phyloP scores from a whole-genome alignment of 2,797 vertebrate species.

The Triplophysa yarkandensis region DNA sequence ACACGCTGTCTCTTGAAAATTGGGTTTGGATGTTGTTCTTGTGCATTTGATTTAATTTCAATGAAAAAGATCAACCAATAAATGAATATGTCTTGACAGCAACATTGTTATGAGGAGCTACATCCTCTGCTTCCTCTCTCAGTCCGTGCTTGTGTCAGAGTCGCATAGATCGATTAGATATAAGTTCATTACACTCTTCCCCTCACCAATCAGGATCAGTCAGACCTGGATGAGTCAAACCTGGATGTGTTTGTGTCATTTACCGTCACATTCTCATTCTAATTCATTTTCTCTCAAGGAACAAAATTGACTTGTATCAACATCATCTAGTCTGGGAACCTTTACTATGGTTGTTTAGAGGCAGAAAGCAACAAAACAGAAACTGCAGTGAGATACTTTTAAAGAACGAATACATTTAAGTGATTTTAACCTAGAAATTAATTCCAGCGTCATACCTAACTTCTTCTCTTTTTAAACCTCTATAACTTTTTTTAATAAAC shows the following conservation, averaged over 20 bases:
- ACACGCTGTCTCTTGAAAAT: slow-evolving; percentile 13
- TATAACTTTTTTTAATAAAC: too few species aligned
- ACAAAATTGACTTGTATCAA: background rate
- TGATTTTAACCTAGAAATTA: too few species aligned
- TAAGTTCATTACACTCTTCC: background rate
- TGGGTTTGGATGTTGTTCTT: slow-evolving; percentile 4
- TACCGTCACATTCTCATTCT: background rate
- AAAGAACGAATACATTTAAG: background rate
- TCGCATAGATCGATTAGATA: background rate
- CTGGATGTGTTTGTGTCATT: slow-evolving; percentile 26
- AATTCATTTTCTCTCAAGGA: background rate
- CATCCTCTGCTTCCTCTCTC: background rate
- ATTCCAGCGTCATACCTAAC: too few species aligned
- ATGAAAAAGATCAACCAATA: slow-evolving; percentile 7
- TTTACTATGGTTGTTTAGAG: background rate
- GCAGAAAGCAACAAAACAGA: background rate
- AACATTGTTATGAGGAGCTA: background rate
- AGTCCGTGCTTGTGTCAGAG: background rate
- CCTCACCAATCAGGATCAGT: background rate
- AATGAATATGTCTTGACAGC: slow-evolving; percentile 24
- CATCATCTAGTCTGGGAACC: background rate
- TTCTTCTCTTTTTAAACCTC: too few species aligned
- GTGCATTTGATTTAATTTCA: slow-evolving; percentile 6
- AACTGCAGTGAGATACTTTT: background rate
- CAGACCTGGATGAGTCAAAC: background rate